Evolutionary conservation across 2,113 vertebrate species (phyloP), one percentile per base, ranked within the genome.

Genomic region (Setophaga petechia): DNA sequence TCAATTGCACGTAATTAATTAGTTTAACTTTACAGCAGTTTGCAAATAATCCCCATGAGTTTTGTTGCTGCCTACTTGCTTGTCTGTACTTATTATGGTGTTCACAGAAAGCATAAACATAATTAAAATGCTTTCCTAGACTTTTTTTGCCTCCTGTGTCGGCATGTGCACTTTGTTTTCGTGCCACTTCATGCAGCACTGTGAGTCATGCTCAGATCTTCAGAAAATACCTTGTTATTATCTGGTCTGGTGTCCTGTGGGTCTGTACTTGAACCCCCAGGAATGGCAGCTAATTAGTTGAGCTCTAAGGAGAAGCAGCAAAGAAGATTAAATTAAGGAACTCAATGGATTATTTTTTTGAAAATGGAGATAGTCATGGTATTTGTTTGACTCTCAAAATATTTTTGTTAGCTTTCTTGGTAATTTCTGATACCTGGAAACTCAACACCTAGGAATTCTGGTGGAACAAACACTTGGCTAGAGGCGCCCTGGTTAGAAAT

Each of bases 1-100:
- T 94, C 93, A 95, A 79, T 94, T 94, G 89, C 94, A 78, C 69
- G 84, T 96, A 96, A 97, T 97, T 95, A 96, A 97, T 97, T 95
- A 94, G 79, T 67, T 96, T 78, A 94, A 93, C 94, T 96, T 94
- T 78, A 68, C 84, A 94, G 61, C 74, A 94, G 91, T 95, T 95
- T 95, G 80, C 94, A 94, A 89, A 94, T 89, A 97, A 95, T 96
- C 35, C 94, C 84, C 93, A 46, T 72, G 94, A 87, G 95, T 94
- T 95, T 94, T 93, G 54, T 82, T 95, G 69, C 91, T 96, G 87
- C 94, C 87, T 94, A 57, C 89, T 94, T 94, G 80, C 84, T 94
- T 92, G 84, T 92, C 93, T 96, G 80, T 87, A 89, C 93, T 97
- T 95, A 89, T 84, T 94, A 91, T 92, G 94, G 81, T 68, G 52